Base-by-base conservation (phyloP, 2,888 invertebrate genomes). In the Maniola hyperantus region DNA sequence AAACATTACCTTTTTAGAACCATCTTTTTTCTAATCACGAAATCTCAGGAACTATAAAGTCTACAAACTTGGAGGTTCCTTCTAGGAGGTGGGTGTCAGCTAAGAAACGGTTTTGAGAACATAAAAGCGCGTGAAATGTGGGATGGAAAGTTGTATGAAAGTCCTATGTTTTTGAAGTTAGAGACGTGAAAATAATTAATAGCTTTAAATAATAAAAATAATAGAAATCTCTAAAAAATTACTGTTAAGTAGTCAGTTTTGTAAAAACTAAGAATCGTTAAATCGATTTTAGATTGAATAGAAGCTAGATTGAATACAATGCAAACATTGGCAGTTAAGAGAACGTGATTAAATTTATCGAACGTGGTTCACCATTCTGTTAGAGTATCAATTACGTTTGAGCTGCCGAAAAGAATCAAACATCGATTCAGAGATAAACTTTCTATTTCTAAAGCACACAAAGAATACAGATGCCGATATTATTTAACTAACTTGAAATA, bases 321-420 rank as follows among this genome's bases (percentile, higher is more conserved):
- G 20, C 42, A 42, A 57, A 57, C 20, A 42, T 57, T 57, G 57
- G 39, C 42, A 20, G 39, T 20, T 42, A 57, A 20, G 39, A 36
- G 18, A 55, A 57, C 57, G 57, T 57, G 57, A 57, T 57, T 42
- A 57, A 57, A 55, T 55, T 55, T 39, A 42, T 57, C 5, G 42
- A 57, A 11, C 18, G 42, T 20, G 42, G 39, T 57, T 6, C 57
- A 15, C 57, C 18, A 57, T 42, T 57, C 57, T 57, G 34, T 54
- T 51, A 57, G 55, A 39, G 53, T 57, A 57, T 57, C 42, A 57
- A 57, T 57, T 57, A 57, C 39, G 39, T 13, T 10, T 57, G 39
- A 57, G 42, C 20, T 57, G 42, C 18, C 42, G 57, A 42, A 57
- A 57, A 57, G 42, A 57, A 42, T 39, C 57, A 57, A 42, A 57